Base-by-base conservation (phyloP, 1,140 invertebrate genomes). In the Cyclina sinensis region DNA sequence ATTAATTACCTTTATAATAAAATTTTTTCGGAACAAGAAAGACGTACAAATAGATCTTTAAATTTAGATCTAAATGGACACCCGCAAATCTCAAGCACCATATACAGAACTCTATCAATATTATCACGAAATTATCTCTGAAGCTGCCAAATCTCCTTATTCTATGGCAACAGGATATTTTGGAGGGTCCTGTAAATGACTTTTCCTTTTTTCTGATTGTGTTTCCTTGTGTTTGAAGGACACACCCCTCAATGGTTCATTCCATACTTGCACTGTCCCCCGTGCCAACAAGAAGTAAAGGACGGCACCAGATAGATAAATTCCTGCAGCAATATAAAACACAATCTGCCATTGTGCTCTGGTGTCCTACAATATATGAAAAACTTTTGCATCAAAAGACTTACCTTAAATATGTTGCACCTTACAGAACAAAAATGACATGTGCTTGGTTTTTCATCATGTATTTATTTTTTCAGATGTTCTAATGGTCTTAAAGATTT, bases 301-400 rank as follows among this genome's bases (percentile, higher is more conserved):
- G 9, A 94, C 32, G 0, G 91, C 90, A 54, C 94, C 94, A 37
- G 91, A 88, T 0, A 93, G 39, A 73, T 93, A 92, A 7, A 94
- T 73, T 4, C 84, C 88, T 21, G 92, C 91, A 18, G 92, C 87
- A 21, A 94, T 92, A 57, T 91, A 91, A 82, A 94, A 94, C 4
- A 93, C 92, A 16, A 90, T 78, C 68, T 91, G 89, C 93, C 93
- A 93, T 59, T 96, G 93, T 62, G 91, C 91, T 79, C 92, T 91
- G 2, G 94, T 94, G 24, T 82, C 80, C 89, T 90, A 79, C 18
- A 81, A 86, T 4, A 43, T 18, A 32, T 54, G 46, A 70, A 76
- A 79, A 9, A 39, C 12, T 43, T 7, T 43, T 43, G 43, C 14
- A 43, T 43, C 4, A 4, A 43, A 43, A 43, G 4, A 14, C 14